Percentiles rank a stretch among this genome's conserved stretches.
These are phyloP conservation scores for Diadumene lineata DNA, from an alignment of 92 coral and sea anemone genomes.

Conservation along the genomic window DNA sequence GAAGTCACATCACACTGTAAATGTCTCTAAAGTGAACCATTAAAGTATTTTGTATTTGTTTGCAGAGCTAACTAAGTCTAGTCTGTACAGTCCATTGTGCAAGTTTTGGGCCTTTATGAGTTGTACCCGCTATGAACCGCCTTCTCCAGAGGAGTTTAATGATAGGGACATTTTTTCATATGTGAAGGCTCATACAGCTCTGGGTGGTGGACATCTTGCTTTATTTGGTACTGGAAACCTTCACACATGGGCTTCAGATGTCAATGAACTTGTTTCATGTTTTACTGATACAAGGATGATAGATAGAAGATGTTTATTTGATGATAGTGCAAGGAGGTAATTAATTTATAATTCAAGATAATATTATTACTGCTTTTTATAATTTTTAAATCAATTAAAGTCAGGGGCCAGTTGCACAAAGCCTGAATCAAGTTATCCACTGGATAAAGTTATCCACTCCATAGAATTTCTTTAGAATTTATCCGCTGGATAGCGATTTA, in stretches of 20 bases:
- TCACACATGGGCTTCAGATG: slow-evolving; percentile 89
- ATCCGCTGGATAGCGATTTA: no score
- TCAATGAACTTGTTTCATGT: slow-evolving; percentile 70
- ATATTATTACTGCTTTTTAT: no score
- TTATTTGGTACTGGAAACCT: slow-evolving; percentile 95
- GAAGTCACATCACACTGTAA: no score
- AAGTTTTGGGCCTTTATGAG: slow-evolving; percentile 96
- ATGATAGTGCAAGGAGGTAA: slow-evolving; percentile 95
- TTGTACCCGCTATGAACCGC: slow-evolving; percentile 91
- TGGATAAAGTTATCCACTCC: no score
- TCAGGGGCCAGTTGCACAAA: no score
- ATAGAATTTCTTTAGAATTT: no score
- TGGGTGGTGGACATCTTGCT: slow-evolving; percentile 92
- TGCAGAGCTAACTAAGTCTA: slow-evolving; percentile 72
- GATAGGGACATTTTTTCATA: slow-evolving; percentile 62
- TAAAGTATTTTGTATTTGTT: background rate
- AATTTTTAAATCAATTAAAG: no score
- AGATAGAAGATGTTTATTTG: slow-evolving; percentile 81
- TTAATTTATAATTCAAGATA: no score
- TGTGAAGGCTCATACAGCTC: slow-evolving; percentile 94
- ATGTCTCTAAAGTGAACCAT: no score
- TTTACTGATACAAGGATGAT: slow-evolving; percentile 72
- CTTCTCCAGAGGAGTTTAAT: slow-evolving; percentile 62
- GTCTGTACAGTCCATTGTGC: slow-evolving; percentile 74
- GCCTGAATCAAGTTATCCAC: no score